Evolutionary conservation across 92 coral and sea anemone species (phyloP).

Genomic region (Virgularia gustaviana): DNA sequence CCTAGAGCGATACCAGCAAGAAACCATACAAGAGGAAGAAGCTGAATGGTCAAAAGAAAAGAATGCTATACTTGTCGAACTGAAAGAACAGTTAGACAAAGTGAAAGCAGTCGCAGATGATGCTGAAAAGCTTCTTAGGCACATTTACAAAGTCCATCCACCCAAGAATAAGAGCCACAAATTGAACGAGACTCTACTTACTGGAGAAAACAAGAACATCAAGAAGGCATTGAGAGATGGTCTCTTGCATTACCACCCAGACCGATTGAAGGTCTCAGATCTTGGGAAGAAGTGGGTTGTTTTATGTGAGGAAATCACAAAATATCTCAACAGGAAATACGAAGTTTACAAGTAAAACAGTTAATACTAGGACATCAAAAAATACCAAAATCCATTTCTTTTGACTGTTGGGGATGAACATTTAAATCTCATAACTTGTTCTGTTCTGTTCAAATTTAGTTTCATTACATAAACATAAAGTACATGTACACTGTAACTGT

Average conservation of each 20-base stretch:
- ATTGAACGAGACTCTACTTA: constrained; percentile 14
- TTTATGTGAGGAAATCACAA: constrained; percentile 72
- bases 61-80: constrained; percentile 40
- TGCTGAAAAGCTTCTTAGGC: constrained; percentile 43
- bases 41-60: constrained; percentile 46
- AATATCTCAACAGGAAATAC: constrained; percentile 58
- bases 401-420: too few relatives aligned
- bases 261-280: constrained; percentile 53
- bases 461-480: background rate
- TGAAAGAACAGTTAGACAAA: constrained; percentile 61
- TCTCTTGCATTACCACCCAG: constrained; percentile 71
- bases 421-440: too few relatives aligned
- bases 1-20: constrained; percentile 61
- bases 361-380: too few relatives aligned
- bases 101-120: constrained; percentile 39
- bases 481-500: background rate
- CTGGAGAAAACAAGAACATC: constrained; percentile 21
- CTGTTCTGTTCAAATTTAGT: background rate
- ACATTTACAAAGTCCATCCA: constrained; percentile 62
- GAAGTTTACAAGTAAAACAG: constrained; percentile 49
- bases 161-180: constrained; percentile 49
- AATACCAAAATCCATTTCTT: too few relatives aligned
- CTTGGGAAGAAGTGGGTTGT: constrained; percentile 83
- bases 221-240: constrained; percentile 53
- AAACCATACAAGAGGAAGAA: constrained; percentile 60